Conservation (phyloP, 1,140 invertebrate genomes). For the Holcopasites calliopsidis region DNA sequence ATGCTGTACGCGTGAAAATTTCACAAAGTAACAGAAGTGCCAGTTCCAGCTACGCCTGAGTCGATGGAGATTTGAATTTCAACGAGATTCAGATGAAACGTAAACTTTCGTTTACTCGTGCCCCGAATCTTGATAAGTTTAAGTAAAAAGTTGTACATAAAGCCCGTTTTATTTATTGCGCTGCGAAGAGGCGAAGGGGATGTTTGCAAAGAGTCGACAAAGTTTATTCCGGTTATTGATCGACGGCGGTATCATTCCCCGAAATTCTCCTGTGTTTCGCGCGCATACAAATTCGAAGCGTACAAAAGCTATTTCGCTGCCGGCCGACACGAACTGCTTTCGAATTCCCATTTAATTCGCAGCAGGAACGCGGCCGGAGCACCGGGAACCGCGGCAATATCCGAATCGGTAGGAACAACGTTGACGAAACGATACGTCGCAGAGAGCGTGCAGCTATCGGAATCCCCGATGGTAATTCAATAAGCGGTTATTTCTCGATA, state of each 20-base stretch:
- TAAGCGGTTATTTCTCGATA: conserved; percentile 64
- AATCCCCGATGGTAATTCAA: conserved; percentile 57
- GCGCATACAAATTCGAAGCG: neutral
- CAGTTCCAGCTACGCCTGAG: neutral
- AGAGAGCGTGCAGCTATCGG: conserved; percentile 10
- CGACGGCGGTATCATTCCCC: too few relatives aligned
- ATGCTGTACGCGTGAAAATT: neutral
- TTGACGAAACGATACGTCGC: neutral
- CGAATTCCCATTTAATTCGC: conserved; percentile 5
- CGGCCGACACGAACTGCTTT: neutral
- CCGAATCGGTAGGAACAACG: conserved; percentile 13
- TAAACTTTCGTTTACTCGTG: neutral
- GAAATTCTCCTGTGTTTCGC: neutral
- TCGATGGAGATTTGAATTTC: neutral
- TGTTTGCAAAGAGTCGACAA: too few relatives aligned
- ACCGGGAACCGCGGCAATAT: neutral
- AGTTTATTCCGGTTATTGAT: too few relatives aligned
- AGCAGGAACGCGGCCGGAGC: neutral
- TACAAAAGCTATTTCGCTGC: too few relatives aligned
- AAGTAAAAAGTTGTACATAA: too few relatives aligned
- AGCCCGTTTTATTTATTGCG: too few relatives aligned
- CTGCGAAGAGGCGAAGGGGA: too few relatives aligned
- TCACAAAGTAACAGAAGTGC: neutral
- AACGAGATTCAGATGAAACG: neutral
- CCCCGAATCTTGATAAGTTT: too few relatives aligned